Percentiles rank a stretch among this genome's conserved stretches.
phyloP scores from a whole-genome alignment of 2,888 invertebrate genomes.

The Campoplex nolae region DNA sequence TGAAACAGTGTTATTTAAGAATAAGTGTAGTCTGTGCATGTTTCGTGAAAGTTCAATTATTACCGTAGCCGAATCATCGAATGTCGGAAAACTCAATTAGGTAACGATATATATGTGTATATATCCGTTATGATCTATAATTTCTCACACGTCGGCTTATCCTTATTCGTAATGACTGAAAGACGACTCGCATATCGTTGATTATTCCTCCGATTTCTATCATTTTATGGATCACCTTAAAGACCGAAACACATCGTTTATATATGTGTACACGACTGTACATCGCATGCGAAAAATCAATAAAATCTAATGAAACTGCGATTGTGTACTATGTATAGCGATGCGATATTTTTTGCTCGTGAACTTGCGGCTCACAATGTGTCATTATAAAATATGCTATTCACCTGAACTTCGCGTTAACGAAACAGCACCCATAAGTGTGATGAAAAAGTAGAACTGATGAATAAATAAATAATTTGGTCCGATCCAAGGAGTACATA shows the following conservation, averaged over 20 bases:
- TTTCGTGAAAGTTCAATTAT: background rate
- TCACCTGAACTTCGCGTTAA: background rate
- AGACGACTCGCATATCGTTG: background rate
- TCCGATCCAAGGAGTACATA: background rate
- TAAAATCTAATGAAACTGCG: conserved; percentile 43
- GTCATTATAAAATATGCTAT: conserved; percentile 5
- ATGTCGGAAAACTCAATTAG: conserved; percentile 52
- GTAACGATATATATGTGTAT: conserved; percentile 7
- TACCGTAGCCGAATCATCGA: background rate
- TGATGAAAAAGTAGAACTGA: background rate
- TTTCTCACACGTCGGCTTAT: background rate
- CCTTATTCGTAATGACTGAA: background rate
- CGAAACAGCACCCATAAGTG: background rate
- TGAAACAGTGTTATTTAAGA: conserved; percentile 36
- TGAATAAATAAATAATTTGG: background rate
- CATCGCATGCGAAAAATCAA: conserved; percentile 50
- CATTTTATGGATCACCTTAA: background rate
- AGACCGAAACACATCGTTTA: background rate
- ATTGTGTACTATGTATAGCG: conserved; percentile 24
- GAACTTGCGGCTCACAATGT: background rate
- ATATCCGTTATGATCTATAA: conserved; percentile 47
- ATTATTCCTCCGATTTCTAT: background rate
- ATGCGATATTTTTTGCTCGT: background rate
- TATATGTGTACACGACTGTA: background rate
- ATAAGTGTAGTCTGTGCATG: background rate